Evolutionary conservation across 2,797 vertebrate genomes (phyloP), one percentile per base, ranked within the genome.

Genomic region (Gallinago nigripennis): DNA sequence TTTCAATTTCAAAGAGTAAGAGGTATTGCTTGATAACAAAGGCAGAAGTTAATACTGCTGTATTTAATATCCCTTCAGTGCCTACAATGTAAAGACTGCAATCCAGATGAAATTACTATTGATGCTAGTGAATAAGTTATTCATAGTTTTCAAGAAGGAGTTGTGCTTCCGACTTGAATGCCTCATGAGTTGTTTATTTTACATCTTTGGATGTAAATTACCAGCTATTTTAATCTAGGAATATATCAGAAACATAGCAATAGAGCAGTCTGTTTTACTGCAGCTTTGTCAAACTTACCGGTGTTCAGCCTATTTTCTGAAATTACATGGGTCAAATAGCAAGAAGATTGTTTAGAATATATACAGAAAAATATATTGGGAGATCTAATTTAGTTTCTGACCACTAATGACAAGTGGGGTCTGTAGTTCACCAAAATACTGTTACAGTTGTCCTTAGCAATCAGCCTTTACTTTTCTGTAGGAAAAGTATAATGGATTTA

Each of bases 261-360:
- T 82, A 88, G 88, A 97, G 64, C 20, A 43, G 63, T 69, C 58
- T 94, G 86, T 14, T 89, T 94, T 95, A 69, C 65, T 69, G 57
- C 65, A 96, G 91, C 82, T 94, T 95, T 93, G 57, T 96, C 81
- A 90, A 94, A 96, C 37, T 69, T 91, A 63, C 16, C 1, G 5
- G 46, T 78, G 41, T 50, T 97, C 87, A 93, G 80, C 50, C 87
- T 90, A 88, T 96, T 97, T 97, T 94, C 94, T 91, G 68, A 96
- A 96, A 96, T 97, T 96, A 97, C 72, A 77, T 58, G 92, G 95
- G 95, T 97, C 96, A 94, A 94, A 95, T 96, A 97, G 63, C 94
- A 96, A 90, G 95, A 97, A 96, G 51, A 97, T 97, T 97, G 95
- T 96, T 97, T 91, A 93, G 91, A 96, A 97, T 91, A 75, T 73